Evolutionary conservation across 2,113 vertebrate species (phyloP).

Genomic region (Raja brachyura): DNA sequence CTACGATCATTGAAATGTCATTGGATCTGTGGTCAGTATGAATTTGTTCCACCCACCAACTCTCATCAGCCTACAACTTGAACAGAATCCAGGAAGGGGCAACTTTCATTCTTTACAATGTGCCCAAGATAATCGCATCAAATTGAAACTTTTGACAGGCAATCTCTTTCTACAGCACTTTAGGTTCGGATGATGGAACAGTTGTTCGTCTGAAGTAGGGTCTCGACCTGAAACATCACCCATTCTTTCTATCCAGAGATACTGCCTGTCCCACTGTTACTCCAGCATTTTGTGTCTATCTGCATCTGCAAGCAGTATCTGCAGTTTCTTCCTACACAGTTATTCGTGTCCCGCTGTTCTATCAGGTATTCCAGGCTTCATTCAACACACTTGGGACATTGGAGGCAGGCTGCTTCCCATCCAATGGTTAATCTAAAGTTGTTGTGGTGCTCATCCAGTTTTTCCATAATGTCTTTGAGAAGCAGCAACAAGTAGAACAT

Average conservation of each 20-base stretch:
- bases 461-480: no score
- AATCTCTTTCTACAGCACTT: background rate
- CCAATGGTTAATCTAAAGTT: background rate
- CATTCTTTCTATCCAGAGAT: no score
- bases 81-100: background rate
- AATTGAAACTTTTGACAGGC: background rate
- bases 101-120: background rate
- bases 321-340: no score
- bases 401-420: background rate
- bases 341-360: background rate
- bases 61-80: background rate
- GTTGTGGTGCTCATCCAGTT: no score
- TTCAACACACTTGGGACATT: background rate
- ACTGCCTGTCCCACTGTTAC: no score
- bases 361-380: background rate
- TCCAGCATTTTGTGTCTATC: no score
- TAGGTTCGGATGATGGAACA: background rate
- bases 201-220: background rate
- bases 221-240: no score
- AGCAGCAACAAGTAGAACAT: background rate
- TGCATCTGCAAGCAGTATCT: no score
- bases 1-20: no score
- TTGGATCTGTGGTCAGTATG: background rate
- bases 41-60: background rate
- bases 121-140: background rate